These are phyloP conservation scores for Gadopsis bispinosus DNA, from an alignment of 2,797 vertebrate genomes.

Conservation along the genomic window DNA sequence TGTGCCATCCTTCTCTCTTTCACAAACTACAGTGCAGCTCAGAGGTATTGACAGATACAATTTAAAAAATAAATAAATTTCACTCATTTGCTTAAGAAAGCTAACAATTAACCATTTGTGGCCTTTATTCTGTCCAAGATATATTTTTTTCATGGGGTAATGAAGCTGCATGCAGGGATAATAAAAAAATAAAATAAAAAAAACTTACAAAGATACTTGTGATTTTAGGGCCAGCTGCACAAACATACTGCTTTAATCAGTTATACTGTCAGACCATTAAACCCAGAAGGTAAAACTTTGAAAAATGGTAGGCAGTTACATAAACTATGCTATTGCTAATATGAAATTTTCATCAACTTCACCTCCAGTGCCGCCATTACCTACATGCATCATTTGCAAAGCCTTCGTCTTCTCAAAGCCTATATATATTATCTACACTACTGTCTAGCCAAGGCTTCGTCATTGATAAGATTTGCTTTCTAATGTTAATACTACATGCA, in stretches of 20 bases:
- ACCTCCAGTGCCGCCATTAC: not conserved
- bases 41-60: not conserved
- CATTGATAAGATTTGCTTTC: not conserved
- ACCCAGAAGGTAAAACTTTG: slow-evolving; percentile 4
- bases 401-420: not conserved
- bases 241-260: not conserved
- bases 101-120: not conserved
- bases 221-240: not conserved
- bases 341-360: not conserved
- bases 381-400: not conserved
- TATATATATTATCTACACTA: not conserved
- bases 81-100: not conserved
- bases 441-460: too few species aligned
- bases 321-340: not conserved
- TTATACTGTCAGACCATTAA: not conserved
- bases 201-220: not conserved
- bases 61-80: not conserved
- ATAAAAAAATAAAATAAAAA: not conserved
- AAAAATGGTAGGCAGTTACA: not conserved
- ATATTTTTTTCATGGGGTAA: not conserved
- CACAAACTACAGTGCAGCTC: not conserved
- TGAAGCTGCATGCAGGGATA: not conserved
- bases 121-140: not conserved
- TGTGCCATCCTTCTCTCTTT: not conserved
- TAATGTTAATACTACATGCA: not conserved